Evolutionary conservation across 92 coral and sea anemone genomes (phyloP).

Genomic region (Porites divaricata): DNA sequence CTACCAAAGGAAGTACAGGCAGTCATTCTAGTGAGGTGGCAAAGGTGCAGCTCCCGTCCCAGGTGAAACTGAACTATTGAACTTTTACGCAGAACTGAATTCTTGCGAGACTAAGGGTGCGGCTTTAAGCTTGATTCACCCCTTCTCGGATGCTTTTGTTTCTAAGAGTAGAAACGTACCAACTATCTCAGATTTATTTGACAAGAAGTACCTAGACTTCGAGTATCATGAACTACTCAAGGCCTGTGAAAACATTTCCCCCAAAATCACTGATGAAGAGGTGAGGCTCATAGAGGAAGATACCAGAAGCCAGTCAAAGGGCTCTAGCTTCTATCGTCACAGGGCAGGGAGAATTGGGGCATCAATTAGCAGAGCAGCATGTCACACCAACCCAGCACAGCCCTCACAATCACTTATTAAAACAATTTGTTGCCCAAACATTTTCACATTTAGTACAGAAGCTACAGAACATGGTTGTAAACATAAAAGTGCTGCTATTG

Average conservation of each 20-base stretch:
- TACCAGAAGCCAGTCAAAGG: conserved; percentile 46
- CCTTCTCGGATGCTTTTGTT: conserved; percentile 67
- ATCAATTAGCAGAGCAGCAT: conserved; percentile 62
- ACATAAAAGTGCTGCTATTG: conserved; percentile 51
- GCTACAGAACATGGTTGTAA: conserved; percentile 50
- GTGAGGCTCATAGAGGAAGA: conserved; percentile 62
- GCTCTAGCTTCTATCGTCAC: conserved; percentile 72
- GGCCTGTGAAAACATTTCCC: conserved; percentile 48
- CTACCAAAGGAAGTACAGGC: conserved; percentile 18
- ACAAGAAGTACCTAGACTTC: conserved; percentile 58
- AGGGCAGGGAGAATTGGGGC: conserved; percentile 84
- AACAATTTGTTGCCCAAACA: conserved; percentile 67
- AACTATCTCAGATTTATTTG: conserved; percentile 58
- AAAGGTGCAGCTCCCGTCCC: conserved; percentile 29
- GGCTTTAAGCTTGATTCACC: conserved; percentile 55
- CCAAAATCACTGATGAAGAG: conserved; percentile 52
- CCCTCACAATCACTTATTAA: conserved; percentile 68
- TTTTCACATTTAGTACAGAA: conserved; percentile 36
- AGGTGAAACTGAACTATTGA: conserved; percentile 30
- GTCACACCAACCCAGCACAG: conserved; percentile 69
- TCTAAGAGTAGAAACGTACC: conserved; percentile 57
- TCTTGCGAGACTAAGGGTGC: conserved; percentile 62
- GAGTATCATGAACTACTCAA: conserved; percentile 61
- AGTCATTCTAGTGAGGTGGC: conserved; percentile 14
- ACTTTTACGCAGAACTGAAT: conserved; percentile 50